A percentile compares a stretch with the other conserved stretches of the same genome.
Conservation (phyloP, 2,888 invertebrate genomes). For the Punctoribates punctum region DNA sequence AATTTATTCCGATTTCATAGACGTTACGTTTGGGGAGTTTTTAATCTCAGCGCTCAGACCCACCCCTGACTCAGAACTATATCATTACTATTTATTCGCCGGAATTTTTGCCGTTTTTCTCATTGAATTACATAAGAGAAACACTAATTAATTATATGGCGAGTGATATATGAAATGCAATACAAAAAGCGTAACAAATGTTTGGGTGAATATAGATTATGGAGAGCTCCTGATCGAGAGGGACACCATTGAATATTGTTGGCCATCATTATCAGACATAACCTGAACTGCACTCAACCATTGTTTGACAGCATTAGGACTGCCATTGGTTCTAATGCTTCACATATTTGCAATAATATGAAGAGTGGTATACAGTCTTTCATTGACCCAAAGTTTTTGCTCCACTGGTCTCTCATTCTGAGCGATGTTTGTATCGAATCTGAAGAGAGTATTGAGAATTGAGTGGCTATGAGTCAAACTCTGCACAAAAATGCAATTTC, state of each 20-base stretch:
- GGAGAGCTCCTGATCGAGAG: not conserved
- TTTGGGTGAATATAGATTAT: conserved; percentile 19
- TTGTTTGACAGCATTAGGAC: too few species aligned
- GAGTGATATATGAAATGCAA: conserved; percentile 10
- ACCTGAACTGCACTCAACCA: not conserved
- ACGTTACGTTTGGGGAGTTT: too few species aligned
- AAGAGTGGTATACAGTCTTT: not conserved
- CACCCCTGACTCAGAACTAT: not conserved
- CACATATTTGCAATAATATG: too few species aligned
- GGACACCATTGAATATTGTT: not conserved
- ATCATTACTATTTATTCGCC: not conserved
- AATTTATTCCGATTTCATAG: too few species aligned
- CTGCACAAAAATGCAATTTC: conserved; percentile 10
- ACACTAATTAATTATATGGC: conserved; percentile 13
- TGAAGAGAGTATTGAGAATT: conserved; percentile 6
- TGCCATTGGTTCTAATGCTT: too few species aligned
- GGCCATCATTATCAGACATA: not conserved
- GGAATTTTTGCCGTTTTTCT: not conserved
- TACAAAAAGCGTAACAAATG: not conserved
- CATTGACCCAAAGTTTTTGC: not conserved
- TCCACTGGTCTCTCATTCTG: not conserved
- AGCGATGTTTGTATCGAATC: not conserved
- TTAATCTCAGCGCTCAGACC: too few species aligned
- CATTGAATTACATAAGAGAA: not conserved
- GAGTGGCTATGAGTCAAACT: not conserved